Evolutionary conservation across 2,113 vertebrate species (phyloP).

Genomic region (Sceloporus undulatus): DNA sequence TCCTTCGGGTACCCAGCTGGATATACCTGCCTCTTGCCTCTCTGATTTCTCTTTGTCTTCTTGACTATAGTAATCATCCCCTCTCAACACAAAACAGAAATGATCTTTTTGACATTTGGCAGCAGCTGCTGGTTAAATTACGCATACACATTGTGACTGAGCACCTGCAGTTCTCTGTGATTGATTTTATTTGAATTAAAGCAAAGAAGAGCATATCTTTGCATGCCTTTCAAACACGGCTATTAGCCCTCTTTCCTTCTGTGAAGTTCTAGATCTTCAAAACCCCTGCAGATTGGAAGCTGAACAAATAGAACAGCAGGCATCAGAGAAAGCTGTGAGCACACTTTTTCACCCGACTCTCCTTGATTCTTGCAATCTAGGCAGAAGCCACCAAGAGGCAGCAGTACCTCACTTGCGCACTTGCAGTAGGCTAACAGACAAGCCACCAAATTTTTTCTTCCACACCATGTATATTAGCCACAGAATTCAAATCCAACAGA

Average conservation of each 20-base stretch:
- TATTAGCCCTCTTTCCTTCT: background rate
- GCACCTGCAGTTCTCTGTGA: background rate
- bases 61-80: slow-evolving; percentile 20
- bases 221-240: background rate
- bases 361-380: background rate
- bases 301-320: background rate
- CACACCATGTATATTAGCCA: background rate
- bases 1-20: background rate
- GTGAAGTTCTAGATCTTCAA: background rate
- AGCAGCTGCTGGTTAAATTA: slow-evolving; percentile 5
- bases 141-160: background rate
- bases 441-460: background rate
- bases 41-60: slow-evolving; percentile 8
- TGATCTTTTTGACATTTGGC: slow-evolving; percentile 12
- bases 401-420: background rate
- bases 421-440: background rate
- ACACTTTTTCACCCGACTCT: background rate
- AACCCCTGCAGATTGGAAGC: background rate
- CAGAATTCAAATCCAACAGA: background rate
- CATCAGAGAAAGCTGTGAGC: background rate
- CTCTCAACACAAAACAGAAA: background rate
- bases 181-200: slow-evolving; percentile 18
- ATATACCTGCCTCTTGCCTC: background rate
- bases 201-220: background rate
- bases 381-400: background rate